Conservation (phyloP, 2,113 vertebrate species). For the Prochilodus magdalenae region DNA sequence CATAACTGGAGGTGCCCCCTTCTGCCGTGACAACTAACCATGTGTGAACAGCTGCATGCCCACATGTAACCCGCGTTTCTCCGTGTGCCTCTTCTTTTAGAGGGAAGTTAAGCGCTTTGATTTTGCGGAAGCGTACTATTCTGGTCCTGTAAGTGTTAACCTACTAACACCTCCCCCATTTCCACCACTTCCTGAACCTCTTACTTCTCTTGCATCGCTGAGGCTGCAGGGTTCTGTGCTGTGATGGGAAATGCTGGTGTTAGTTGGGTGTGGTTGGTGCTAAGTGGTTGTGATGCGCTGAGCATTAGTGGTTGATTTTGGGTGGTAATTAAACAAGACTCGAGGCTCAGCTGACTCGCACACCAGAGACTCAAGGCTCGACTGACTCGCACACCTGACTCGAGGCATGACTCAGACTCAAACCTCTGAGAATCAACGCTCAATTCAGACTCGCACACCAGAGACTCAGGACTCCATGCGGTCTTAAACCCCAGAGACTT, state of each 20-base stretch:
- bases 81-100: conserved; percentile 63
- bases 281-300: too few species aligned
- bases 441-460: too few species aligned
- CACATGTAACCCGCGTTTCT: conserved; percentile 40
- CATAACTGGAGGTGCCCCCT: not conserved
- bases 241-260: not conserved
- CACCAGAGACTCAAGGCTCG: too few species aligned
- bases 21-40: conserved; percentile 22
- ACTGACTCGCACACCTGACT: too few species aligned
- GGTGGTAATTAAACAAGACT: too few species aligned
- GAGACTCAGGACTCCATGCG: too few species aligned
- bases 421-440: too few species aligned
- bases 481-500: too few species aligned
- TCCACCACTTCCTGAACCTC: not conserved
- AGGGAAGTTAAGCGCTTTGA: conserved; percentile 66
- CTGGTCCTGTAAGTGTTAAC: conserved; percentile 65
- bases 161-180: conserved; percentile 43
- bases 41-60: conserved; percentile 36
- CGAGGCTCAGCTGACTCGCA: too few species aligned
- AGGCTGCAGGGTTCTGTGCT: not conserved
- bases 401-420: too few species aligned
- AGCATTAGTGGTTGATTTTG: too few species aligned
- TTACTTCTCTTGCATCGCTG: not conserved
- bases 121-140: conserved; percentile 68
- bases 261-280: too few species aligned